Conservation (phyloP, 2,797 vertebrate genomes). For the Okamejei kenojei region DNA sequence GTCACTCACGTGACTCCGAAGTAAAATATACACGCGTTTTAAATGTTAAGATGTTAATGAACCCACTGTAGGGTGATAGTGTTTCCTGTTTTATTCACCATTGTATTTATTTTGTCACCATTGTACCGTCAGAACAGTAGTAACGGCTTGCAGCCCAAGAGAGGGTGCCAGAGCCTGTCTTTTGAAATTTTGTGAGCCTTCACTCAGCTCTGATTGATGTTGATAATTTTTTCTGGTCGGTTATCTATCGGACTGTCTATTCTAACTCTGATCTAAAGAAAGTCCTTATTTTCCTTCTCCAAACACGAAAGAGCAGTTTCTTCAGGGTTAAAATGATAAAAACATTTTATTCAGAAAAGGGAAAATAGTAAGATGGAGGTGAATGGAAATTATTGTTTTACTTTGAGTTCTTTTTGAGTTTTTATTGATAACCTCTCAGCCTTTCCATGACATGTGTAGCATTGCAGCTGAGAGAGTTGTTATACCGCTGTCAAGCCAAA, state of each 20-base stretch:
- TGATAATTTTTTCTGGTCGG: background rate
- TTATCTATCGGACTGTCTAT: background rate
- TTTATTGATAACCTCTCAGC: background rate
- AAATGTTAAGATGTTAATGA: background rate
- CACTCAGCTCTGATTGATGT: background rate
- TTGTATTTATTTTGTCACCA: too few species aligned
- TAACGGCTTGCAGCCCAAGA: background rate
- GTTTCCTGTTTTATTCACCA: background rate
- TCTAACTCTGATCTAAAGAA: background rate
- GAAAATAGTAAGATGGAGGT: background rate
- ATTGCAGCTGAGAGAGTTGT: too few species aligned
- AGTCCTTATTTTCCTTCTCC: background rate
- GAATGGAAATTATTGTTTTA: constrained; percentile 12
- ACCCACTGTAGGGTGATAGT: background rate
- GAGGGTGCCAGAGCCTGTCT: background rate
- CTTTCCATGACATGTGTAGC: background rate
- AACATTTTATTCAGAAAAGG: background rate
- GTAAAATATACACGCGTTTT: too few species aligned
- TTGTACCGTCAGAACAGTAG: background rate
- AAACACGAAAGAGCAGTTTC: background rate
- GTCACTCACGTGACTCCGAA: too few species aligned
- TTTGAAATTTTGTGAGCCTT: background rate
- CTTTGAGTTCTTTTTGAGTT: background rate
- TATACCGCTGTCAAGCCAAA: background rate
- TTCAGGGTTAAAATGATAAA: background rate